Evolutionary conservation across 2,113 vertebrate species (phyloP).

Genomic region (Alligator mississippiensis): DNA sequence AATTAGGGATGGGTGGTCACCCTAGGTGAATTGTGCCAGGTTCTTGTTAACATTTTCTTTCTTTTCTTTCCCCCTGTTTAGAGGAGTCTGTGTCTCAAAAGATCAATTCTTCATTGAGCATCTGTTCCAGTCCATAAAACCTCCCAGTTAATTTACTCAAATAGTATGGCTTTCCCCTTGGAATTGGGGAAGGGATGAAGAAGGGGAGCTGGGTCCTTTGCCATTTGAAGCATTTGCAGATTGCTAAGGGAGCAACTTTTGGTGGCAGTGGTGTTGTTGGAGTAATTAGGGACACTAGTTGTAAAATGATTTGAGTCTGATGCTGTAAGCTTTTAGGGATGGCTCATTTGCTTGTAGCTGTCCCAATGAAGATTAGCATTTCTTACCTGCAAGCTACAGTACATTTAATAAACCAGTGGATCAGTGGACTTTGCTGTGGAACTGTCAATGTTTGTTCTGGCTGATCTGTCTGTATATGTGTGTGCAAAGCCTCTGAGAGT

Average conservation of each 20-base stretch:
- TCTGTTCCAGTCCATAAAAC: not conserved
- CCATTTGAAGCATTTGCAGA: not conserved
- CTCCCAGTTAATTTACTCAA: not conserved
- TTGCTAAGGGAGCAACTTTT: not conserved
- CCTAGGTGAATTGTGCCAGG: too few relatives aligned
- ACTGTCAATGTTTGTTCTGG: slow-evolving; percentile 63
- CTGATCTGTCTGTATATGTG: slow-evolving; percentile 39
- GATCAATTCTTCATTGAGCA: not conserved
- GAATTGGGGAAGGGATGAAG: not conserved
- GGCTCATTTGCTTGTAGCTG: slow-evolving; percentile 67
- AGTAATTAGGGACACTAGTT: slow-evolving; percentile 26
- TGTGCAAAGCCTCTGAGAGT: slow-evolving; percentile 47
- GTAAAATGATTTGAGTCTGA: slow-evolving; percentile 16
- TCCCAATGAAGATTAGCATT: slow-evolving; percentile 56
- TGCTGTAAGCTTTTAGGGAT: slow-evolving; percentile 49
- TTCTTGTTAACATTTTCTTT: not conserved
- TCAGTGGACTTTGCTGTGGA: slow-evolving; percentile 62
- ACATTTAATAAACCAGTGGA: slow-evolving; percentile 58
- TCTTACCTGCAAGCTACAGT: slow-evolving; percentile 54
- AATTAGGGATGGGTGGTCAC: too few relatives aligned
- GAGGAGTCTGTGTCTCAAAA: not conserved
- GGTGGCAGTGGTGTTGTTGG: slow-evolving; percentile 23
- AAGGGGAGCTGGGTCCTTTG: not conserved
- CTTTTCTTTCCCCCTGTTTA: not conserved
- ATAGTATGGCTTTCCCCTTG: not conserved